Percentiles rank a stretch among this genome's conserved stretches.
Evolutionary conservation across 1,140 invertebrate genomes (phyloP).

Genomic region (Dinoponera quadriceps): DNA sequence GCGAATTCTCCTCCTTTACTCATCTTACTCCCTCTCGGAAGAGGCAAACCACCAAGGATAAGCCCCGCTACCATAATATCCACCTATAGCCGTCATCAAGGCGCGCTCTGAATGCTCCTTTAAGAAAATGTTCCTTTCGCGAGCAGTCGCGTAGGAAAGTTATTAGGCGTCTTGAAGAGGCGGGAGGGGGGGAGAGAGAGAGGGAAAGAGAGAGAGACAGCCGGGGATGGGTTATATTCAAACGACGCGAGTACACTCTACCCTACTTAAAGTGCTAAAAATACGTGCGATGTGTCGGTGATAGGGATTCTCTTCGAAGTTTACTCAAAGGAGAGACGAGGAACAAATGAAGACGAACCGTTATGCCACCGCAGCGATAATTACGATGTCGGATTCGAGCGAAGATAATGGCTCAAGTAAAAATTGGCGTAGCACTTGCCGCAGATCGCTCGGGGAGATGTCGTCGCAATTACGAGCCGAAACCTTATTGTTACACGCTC

Average conservation of each 20-base stretch:
- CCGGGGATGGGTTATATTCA: constrained; percentile 53
- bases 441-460: constrained; percentile 37
- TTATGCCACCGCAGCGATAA: constrained; percentile 2
- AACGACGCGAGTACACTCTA: constrained; percentile 65
- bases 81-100: constrained; percentile 70
- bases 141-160: constrained; percentile 57
- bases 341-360: neutral
- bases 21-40: constrained; percentile 55
- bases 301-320: constrained; percentile 22
- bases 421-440: constrained; percentile 20
- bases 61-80: constrained; percentile 70
- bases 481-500: constrained; percentile 63
- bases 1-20: constrained; percentile 55
- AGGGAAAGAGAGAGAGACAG: neutral
- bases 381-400: neutral
- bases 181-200: neutral
- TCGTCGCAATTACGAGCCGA: constrained; percentile 62
- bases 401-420: neutral
- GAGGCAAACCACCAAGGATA: constrained; percentile 63
- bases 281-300: constrained; percentile 8
- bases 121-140: constrained; percentile 75
- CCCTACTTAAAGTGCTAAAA: constrained; percentile 53
- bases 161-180: constrained; percentile 65
- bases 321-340: neutral
- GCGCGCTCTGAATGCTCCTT: constrained; percentile 73